Base-by-base conservation (phyloP, 2,113 vertebrate genomes). In the Saccopteryx bilineata region DNA sequence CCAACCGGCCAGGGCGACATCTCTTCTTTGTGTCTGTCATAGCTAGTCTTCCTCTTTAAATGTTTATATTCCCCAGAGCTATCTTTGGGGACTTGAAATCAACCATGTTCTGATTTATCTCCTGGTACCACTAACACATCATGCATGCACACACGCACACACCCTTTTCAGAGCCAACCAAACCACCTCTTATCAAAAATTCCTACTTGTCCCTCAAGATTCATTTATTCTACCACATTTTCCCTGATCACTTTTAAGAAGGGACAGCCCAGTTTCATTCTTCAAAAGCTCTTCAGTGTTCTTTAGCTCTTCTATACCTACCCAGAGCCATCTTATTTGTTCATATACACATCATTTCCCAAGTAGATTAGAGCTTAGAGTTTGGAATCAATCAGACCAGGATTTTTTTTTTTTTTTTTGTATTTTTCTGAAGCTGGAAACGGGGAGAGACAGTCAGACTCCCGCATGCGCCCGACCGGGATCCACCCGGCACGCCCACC, bases 1-100 rank as follows among this genome's bases (percentile, higher is more conserved):
- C n/a, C n/a, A n/a, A n/a, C n/a, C n/a, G n/a, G n/a, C n/a, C n/a
- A n/a, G n/a, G n/a, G n/a, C n/a, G 74, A 46, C 50, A 74, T 14
- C 46, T 48, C 26, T 93, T 66, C 52, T 69, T 75, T 69, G 33
- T 58, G 46, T n/a, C 33, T 33, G 46, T 75, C 58, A 46, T 2
- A 56, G 39, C 12, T 63, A 50, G n/a, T 80, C 31, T 88, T 72
- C 68, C 65, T 76, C 54, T n/a, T 89, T 84, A 74, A 75, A 52
- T 89, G 33, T 96, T 93, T 92, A 8, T 52, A 68, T 78, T 94
- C 76, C 8, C 31, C n/a, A 85, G 54, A 14, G 2, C 5, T 95
- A 39, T 48, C 60, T 21, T 61, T 79, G 72, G 33, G 66, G 14
- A 79, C 74, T 63, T 65, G n/a, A 86, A 80, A 72, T 86, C 46